Base-by-base conservation (phyloP, 2,888 invertebrate species). In the Xylota sylvarum region DNA sequence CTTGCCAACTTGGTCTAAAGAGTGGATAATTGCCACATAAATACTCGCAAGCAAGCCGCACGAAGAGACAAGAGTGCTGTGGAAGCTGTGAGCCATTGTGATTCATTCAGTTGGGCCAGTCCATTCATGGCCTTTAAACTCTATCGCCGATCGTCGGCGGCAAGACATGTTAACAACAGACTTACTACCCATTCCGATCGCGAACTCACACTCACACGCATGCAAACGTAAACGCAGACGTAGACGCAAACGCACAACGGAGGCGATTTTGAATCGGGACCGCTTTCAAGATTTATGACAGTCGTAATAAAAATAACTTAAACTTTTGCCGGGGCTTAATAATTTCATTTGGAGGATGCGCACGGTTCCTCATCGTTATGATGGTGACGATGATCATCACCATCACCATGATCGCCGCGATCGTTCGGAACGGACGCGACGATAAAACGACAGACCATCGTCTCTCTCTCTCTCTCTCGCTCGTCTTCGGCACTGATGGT, bases 1-100 rank as follows among this genome's bases (percentile, higher is more conserved):
- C 67, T 65, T 81, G 80, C 80, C 70, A 80, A 69, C 76, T 72
- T 81, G 77, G 82, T 82, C 77, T 86, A 78, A 86, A 82, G 82
- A 82, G 86, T 86, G 81, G 86, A 86, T 82, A 86, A 82, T 86
- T 86, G 86, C 86, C 86, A 67, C 86, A 86, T 86, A 86, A 86
- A 86, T 81, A 86, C 80, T 46, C 62, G 30, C 27, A 40, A 48
- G 40, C 37, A 4, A n/a, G 37, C 58, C 40, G 35, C 43, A 12
- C 62, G 37, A 72, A 27, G 50, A 60, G 52, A 37, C 6, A 32
- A 73, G 17, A 23, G 23, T 23, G n/a, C n/a, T n/a, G 23, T 23
- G 23, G 30, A 52, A 58, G 58, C 52, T 30, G 55, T 30, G 19
- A 37, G 58, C 60, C 62, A 78, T 74, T 87, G 83, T 87, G 83